Percentiles rank a stretch among this genome's conserved stretches.
Conservation (phyloP, 2,113 vertebrate genomes). For the Turdus rufiventris region DNA sequence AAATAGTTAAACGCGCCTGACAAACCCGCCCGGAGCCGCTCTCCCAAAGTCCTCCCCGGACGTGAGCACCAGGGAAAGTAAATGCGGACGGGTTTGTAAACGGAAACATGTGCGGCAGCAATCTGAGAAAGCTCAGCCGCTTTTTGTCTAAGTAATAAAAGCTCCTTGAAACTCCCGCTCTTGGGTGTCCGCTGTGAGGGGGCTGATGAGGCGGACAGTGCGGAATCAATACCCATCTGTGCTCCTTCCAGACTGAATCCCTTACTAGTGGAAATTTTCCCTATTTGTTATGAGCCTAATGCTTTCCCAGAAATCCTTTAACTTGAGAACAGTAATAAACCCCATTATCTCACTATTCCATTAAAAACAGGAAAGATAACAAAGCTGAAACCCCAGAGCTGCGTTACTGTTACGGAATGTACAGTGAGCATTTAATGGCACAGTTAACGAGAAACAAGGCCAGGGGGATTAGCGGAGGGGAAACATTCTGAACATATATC, state of each 20-base stretch:
- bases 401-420: neutral
- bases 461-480: neutral
- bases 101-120: fast-evolving
- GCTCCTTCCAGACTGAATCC: neutral
- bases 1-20: neutral
- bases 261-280: neutral
- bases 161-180: neutral
- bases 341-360: neutral
- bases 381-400: neutral
- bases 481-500: neutral
- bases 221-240: neutral
- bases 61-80: neutral
- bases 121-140: neutral
- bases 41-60: neutral
- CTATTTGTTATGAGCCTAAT: neutral
- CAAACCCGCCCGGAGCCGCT: neutral
- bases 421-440: neutral
- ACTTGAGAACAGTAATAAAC: neutral
- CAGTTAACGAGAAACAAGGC: neutral
- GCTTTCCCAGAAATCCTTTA: neutral
- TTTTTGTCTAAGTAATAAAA: neutral
- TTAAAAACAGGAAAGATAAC: neutral
- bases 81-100: fast-evolving
- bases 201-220: neutral
- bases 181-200: fast-evolving